A percentile compares a stretch with the other conserved stretches of the same genome.
phyloP scores from a whole-genome alignment of 2,797 vertebrate species.

The Argyrosomus regius region DNA sequence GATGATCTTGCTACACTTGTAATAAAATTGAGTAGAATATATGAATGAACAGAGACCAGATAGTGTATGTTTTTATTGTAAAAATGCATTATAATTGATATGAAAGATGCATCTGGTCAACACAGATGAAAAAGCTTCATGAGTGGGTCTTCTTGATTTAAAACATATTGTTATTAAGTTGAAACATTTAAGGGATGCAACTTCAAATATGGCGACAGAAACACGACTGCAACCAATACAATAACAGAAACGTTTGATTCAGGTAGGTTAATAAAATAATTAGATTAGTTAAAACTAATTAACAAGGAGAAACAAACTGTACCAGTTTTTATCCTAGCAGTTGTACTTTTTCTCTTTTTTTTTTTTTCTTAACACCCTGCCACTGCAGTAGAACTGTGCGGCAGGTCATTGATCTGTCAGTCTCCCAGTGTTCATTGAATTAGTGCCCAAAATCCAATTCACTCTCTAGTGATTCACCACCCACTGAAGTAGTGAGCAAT shows the following conservation, averaged over 20 bases:
- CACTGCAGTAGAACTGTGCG: constrained; percentile 38
- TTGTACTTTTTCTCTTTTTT: too few species aligned
- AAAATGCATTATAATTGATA: background rate
- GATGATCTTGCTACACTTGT: background rate
- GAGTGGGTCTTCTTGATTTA: background rate
- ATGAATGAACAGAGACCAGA: background rate
- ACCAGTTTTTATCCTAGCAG: background rate
- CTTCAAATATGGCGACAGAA: too few species aligned
- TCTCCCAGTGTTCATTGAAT: constrained; percentile 56
- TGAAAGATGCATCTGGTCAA: background rate
- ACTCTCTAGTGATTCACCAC: constrained; percentile 51
- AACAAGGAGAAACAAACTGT: too few species aligned
- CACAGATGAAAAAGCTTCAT: background rate
- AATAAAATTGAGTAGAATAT: background rate
- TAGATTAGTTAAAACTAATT: background rate
- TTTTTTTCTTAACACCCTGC: constrained; percentile 23
- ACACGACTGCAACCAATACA: too few species aligned
- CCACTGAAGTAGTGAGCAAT: constrained; percentile 51
- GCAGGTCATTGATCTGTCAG: constrained; percentile 63
- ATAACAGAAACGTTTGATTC: background rate
- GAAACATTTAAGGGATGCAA: too few species aligned
- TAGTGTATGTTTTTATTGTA: background rate
- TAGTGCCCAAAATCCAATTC: constrained; percentile 60
- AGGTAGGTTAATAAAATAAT: background rate
- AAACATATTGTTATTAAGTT: too few species aligned